A percentile compares a stretch with the other conserved stretches of the same genome.
Conservation (phyloP, 1,140 invertebrate genomes). For the Drosophila sp. region DNA sequence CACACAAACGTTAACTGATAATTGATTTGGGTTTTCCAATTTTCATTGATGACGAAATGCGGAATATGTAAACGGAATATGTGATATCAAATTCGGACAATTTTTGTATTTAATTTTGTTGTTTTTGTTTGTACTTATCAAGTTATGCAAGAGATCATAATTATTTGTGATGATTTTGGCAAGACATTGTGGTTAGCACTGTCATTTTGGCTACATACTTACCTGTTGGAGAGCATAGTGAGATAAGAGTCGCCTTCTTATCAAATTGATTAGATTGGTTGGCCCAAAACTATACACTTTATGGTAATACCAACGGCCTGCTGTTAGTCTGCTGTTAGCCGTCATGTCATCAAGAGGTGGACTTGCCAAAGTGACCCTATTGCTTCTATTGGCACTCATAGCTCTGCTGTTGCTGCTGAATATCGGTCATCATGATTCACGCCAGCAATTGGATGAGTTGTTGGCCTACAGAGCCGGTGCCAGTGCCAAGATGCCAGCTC, state of each 20-base stretch:
- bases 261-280: conserved; percentile 10
- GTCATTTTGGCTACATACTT: neutral
- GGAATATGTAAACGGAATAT: too few species aligned
- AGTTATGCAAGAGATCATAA: too few species aligned
- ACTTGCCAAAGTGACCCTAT: conserved; percentile 36
- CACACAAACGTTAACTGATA: too few species aligned
- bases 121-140: too few species aligned
- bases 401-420: conserved; percentile 43
- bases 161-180: too few species aligned
- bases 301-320: neutral
- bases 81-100: too few species aligned
- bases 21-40: too few species aligned
- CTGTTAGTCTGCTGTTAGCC: conserved; percentile 33
- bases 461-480: neutral
- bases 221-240: neutral
- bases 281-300: neutral
- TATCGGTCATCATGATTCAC: neutral
- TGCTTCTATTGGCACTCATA: conserved; percentile 33
- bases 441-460: conserved; percentile 25
- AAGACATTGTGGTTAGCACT: neutral
- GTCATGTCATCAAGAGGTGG: conserved; percentile 58
- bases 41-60: too few species aligned
- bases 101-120: too few species aligned
- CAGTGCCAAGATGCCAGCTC: neutral
- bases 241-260: neutral